Percentiles rank a stretch among this genome's conserved stretches.
Evolutionary conservation across 2,113 vertebrate species (phyloP).

Genomic region (Nannobrachium achirus): DNA sequence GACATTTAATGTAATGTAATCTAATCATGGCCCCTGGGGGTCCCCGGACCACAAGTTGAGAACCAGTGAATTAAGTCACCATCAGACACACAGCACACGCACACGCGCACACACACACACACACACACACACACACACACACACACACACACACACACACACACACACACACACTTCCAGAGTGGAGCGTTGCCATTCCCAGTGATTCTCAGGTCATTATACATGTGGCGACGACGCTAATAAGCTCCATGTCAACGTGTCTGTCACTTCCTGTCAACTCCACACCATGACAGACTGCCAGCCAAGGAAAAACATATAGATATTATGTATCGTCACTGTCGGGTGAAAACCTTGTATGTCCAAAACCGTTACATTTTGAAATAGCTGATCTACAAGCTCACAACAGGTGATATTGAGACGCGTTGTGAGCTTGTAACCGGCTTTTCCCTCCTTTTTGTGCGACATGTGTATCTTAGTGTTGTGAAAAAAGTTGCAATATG

Average conservation of each 20-base stretch:
- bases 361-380: not conserved
- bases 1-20: no score
- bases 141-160: not conserved
- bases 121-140: constrained; percentile 16
- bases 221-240: constrained; percentile 59
- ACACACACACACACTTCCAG: constrained; percentile 15
- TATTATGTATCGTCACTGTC: not conserved
- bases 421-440: no score
- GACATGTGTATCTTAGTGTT: no score
- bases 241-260: constrained; percentile 66
- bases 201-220: constrained; percentile 78
- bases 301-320: not conserved
- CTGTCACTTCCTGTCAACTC: constrained; percentile 50
- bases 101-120: not conserved
- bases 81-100: not conserved
- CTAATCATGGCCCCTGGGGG: no score
- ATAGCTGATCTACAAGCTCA: no score
- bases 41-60: no score
- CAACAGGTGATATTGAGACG: no score
- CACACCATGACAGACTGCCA: not conserved
- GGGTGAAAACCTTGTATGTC: not conserved
- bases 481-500: no score
- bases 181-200: constrained; percentile 61
- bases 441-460: no score
- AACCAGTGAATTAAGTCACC: no score